A percentile compares a stretch with the other conserved stretches of the same genome.
Evolutionary conservation across 2,797 vertebrate species (phyloP).

Genomic region (Epinephelus malabaricus): DNA sequence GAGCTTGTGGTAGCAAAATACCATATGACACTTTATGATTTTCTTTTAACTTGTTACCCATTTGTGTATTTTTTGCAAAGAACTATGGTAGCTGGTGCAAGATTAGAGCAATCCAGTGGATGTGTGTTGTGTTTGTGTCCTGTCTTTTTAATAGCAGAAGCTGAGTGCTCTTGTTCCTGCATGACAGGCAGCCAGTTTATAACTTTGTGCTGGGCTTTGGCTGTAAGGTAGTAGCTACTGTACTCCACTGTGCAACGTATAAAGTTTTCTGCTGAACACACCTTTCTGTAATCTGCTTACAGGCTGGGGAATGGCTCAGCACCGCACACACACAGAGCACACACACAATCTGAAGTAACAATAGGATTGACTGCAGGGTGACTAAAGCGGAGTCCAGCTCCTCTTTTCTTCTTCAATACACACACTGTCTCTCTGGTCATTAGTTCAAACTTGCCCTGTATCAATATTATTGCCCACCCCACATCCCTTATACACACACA

Average conservation of each 20-base stretch:
- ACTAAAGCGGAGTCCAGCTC: conserved; percentile 22
- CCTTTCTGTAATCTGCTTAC: conserved; percentile 78
- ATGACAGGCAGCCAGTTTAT: conserved; percentile 21
- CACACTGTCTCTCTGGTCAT: neutral
- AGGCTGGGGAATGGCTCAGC: conserved; percentile 53
- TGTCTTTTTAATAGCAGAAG: conserved; percentile 9
- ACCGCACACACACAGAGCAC: conserved; percentile 7
- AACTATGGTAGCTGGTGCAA: neutral
- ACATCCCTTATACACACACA: neutral
- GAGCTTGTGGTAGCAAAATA: neutral
- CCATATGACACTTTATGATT: neutral
- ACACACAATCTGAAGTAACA: conserved; percentile 35
- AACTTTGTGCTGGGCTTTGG: conserved; percentile 31
- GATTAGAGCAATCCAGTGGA: conserved; percentile 1
- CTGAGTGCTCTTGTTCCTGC: conserved; percentile 8
- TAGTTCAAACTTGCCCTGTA: conserved; percentile 15
- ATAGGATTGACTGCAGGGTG: conserved; percentile 33
- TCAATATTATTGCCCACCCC: neutral
- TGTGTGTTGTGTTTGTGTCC: neutral
- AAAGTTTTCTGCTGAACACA: conserved; percentile 76
- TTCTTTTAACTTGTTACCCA: neutral
- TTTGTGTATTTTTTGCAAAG: conserved; percentile 12
- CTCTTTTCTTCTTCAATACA: conserved; percentile 24
- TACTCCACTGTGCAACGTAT: conserved; percentile 40
- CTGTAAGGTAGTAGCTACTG: conserved; percentile 24